These are phyloP conservation scores for Acrobasis suavella DNA, from an alignment of 2,888 invertebrate genomes.

Conservation along the genomic window DNA sequence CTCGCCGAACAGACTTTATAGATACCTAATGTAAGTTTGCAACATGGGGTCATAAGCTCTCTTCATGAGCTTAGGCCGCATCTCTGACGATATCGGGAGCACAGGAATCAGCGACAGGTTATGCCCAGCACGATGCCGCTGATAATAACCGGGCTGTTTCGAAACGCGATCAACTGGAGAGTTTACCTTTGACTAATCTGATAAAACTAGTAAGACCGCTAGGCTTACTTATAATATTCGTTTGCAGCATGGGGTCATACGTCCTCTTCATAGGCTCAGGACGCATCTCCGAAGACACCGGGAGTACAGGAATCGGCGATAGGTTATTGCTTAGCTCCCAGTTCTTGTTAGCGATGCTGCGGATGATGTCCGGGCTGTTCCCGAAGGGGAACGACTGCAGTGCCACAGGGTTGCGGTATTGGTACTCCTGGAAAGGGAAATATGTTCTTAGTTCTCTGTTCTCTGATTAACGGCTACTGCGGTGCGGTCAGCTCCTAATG, in stretches of 20 bases:
- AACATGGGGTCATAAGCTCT: conserved; percentile 67
- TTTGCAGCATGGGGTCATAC: conserved; percentile 74
- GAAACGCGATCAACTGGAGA: conserved; percentile 35
- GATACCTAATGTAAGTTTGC: conserved; percentile 40
- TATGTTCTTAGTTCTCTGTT: background rate
- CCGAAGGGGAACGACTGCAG: conserved; percentile 71
- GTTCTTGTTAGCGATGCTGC: conserved; percentile 64
- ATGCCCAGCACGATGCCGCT: conserved; percentile 33
- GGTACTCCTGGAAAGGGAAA: conserved; percentile 59
- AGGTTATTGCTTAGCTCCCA: conserved; percentile 75
- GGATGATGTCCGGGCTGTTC: conserved; percentile 67
- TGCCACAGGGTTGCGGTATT: conserved; percentile 56
- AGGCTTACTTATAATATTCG: conserved; percentile 66
- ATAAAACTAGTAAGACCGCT: background rate
- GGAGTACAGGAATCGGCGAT: conserved; percentile 54
- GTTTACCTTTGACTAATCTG: too few relatives aligned
- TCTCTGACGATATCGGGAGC: too few relatives aligned
- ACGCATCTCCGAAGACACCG: conserved; percentile 60
- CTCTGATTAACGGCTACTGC: background rate
- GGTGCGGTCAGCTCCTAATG: too few relatives aligned
- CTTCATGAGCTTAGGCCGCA: too few relatives aligned
- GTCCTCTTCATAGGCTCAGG: conserved; percentile 69
- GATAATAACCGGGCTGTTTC: conserved; percentile 67
- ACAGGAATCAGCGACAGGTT: too few relatives aligned
- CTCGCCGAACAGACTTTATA: too few relatives aligned